Evolutionary conservation across 2,113 vertebrate genomes (phyloP).

Genomic region (Anas platyrhynchos): DNA sequence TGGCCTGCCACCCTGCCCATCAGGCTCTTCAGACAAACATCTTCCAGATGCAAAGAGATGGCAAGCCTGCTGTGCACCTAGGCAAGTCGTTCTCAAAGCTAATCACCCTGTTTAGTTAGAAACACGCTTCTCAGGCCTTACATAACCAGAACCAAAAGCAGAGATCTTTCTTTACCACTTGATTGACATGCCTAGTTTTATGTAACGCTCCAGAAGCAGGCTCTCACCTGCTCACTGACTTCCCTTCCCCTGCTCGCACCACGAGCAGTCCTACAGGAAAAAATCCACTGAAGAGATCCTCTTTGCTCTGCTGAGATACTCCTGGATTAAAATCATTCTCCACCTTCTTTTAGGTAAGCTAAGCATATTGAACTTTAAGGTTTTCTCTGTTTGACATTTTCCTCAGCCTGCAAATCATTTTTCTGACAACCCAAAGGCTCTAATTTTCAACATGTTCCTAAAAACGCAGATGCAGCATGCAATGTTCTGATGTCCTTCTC

Average conservation of each 20-base stretch:
- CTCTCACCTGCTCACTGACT: background rate
- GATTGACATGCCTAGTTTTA: background rate
- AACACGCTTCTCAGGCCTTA: background rate
- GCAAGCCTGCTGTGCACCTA: background rate
- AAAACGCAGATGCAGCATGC: background rate
- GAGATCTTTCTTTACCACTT: background rate
- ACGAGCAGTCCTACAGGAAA: background rate
- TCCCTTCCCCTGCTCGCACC: background rate
- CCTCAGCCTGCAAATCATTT: background rate
- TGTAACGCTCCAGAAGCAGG: background rate
- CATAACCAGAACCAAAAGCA: background rate
- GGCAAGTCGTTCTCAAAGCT: fast-evolving
- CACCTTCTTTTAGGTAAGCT: background rate
- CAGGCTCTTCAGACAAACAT: background rate
- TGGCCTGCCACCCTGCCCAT: too few species aligned
- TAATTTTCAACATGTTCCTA: background rate
- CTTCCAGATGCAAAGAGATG: too few species aligned
- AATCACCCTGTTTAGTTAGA: background rate
- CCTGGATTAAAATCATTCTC: background rate
- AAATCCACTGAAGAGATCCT: background rate
- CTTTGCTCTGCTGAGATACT: background rate
- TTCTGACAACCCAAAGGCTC: background rate
- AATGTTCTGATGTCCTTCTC: background rate
- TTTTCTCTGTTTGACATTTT: background rate
- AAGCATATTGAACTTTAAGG: background rate